These are phyloP conservation scores for Phrynocephalus versicolor DNA, from an alignment of 2,113 vertebrate species.

Conservation along the genomic window DNA sequence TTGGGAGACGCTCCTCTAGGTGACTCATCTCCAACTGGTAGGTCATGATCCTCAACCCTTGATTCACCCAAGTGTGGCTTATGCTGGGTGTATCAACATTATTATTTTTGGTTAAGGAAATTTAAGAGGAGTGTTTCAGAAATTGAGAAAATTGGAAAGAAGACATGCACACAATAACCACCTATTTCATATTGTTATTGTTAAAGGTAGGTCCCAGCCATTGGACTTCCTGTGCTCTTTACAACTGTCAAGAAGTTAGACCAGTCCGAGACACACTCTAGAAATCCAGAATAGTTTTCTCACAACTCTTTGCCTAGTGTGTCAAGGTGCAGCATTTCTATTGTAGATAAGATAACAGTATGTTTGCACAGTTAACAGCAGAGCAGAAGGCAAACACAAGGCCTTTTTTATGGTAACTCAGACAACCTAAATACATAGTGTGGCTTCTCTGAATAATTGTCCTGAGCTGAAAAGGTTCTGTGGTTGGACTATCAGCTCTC, in stretches of 20 bases:
- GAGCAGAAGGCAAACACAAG: not conserved
- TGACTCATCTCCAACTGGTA: not conserved
- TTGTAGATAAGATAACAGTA: not conserved
- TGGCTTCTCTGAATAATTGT: not conserved
- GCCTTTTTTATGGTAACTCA: not conserved
- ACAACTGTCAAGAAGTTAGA: too few species aligned
- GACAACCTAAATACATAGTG: not conserved
- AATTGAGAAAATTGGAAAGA: not conserved
- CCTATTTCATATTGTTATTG: not conserved
- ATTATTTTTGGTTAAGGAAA: not conserved
- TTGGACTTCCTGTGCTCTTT: not conserved
- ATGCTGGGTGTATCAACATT: not conserved
- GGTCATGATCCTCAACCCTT: not conserved
- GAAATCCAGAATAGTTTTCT: not conserved
- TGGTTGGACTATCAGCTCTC: not conserved
- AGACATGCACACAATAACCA: not conserved
- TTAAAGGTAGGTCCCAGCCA: not conserved
- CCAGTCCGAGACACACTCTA: not conserved
- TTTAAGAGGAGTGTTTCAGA: not conserved
- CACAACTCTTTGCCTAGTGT: not conserved
- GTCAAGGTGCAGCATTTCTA: not conserved
- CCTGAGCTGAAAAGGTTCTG: not conserved
- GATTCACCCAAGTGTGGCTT: not conserved
- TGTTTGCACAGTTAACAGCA: slow-evolving; percentile 5
- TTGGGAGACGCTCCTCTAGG: not conserved